phyloP scores from a whole-genome alignment of 2,113 vertebrate genomes.

The Rhynchomys soricoides region DNA sequence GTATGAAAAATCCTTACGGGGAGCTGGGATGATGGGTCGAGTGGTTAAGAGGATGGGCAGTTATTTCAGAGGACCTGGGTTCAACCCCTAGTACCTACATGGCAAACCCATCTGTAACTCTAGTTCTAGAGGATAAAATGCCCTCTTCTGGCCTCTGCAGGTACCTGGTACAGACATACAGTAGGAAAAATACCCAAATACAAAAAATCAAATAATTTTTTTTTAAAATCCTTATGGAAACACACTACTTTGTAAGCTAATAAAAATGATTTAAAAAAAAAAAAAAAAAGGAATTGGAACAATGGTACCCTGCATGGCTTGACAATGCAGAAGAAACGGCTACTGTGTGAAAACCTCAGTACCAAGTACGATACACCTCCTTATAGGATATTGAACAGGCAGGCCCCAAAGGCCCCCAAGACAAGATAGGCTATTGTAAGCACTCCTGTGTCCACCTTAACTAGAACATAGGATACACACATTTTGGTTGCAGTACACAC shows the following conservation, averaged over 20 bases:
- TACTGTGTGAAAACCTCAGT: not conserved
- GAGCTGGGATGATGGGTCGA: not conserved
- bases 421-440: not conserved
- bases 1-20: not conserved
- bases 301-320: not conserved
- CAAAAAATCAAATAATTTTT: not conserved
- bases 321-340: not conserved
- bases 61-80: not conserved
- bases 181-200: not conserved
- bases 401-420: not conserved
- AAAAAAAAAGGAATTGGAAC: not conserved
- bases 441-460: not conserved
- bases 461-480: not conserved
- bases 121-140: not conserved
- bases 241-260: not conserved
- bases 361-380: not conserved
- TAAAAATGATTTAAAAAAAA: not conserved
- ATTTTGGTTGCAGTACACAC: not conserved
- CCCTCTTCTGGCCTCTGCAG: not conserved
- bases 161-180: not conserved
- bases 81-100: not conserved
- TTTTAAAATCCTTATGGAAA: not conserved
- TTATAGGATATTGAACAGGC: not conserved
- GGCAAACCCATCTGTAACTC: not conserved
- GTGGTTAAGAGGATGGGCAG: not conserved